Evolutionary conservation across 2,113 vertebrate genomes (phyloP), one percentile per base, ranked within the genome.

Genomic region (Catharus bicknelli): DNA sequence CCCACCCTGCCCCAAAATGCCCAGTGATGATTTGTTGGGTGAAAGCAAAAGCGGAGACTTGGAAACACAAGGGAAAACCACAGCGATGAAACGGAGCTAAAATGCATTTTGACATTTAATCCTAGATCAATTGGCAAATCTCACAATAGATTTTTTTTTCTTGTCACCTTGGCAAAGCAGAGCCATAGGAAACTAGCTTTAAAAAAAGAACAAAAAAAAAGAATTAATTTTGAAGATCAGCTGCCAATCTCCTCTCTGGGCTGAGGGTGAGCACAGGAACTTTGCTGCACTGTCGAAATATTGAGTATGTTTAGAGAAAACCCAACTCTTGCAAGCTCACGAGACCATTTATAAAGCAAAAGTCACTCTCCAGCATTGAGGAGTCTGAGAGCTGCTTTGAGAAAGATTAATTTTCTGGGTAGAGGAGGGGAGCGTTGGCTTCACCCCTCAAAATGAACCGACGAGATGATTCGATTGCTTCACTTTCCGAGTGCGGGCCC

Each of bases 41-140:
- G 53, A 69, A 79, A 88, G 59, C 48, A 68, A 75, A 86, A 95
- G 64, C 11, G 1, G 29, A 81, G 78, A 16, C 20, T 66, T 55
- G 54, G 84, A 67, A 94, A 70, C 25, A 22, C 10, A 20, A 54
- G 77, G 27, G 69, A 76, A 90, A 58, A 57, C 1, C 11, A 11
- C 30, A 61, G 75, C 54, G 3, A 80, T 58, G 69, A 76, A 89
- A 78, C 67, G 7, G 76, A 84, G 50, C 80, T 80, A 34, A 92
- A 93, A 95, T 83, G 40, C 69, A 59, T 96, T 82, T 90, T 92
- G 96, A 93, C 91, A 83, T 90, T 94, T 96, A 94, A 95, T 95
- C 92, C 70, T 42, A 69, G 59, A 87, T 92, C 94, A 88, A 62
- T 14, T 57, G 76, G 54, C 29, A 80, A 90, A 93, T 80, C 63